Base-by-base conservation (phyloP, 1,140 invertebrate genomes). In the Diabrotica undecimpunctata region DNA sequence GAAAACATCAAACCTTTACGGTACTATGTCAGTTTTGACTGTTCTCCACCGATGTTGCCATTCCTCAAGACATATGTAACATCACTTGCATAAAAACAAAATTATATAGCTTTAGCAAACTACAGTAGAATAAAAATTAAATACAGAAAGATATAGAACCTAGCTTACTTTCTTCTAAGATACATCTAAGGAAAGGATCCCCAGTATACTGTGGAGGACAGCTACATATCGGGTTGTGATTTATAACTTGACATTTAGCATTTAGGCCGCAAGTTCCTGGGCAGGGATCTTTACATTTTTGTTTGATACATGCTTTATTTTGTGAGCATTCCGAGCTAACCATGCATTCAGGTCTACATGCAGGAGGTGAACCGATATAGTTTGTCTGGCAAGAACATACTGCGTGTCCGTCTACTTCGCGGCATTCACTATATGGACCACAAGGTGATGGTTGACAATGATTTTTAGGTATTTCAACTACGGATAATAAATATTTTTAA, bases 181-280 rank as follows among this genome's bases (percentile, higher is more conserved):
- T 78, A 72, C 89, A 91, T 65, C 85, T 83, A 38, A 82, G 79
- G 68, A 88, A 88, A 7, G 89, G 87, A 82, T 91, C 87, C 53
- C 88, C 88, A 46, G 80, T 83, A 70, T 81, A 88, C 51, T 85
- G 86, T 68, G 74, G 70, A 46, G 81, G 78, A 71, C 90, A 92
- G 60, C 82, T 84, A 76, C 90, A 92, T 54, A 85, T 86, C 0
- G 89, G 85, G 46, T 87, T 86, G 70, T 92, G 90, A 78, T 87
- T 90, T 46, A 88, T 80, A 5, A 90, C 87, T 70, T 83, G 82
- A 72, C 90, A 92, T 59, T 84, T 78, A 8, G 89, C 86, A 74
- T 90, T 87, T 3, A 82, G 70, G 36, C 88, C 89, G 77, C 90
- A 92, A 50, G 88, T 86, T 57, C 86, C 87, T 13, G 83, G 80